A percentile compares a stretch with the other conserved stretches of the same genome.
These are phyloP conservation scores for Strix aluco DNA, from an alignment of 2,113 vertebrate genomes.

Conservation along the genomic window DNA sequence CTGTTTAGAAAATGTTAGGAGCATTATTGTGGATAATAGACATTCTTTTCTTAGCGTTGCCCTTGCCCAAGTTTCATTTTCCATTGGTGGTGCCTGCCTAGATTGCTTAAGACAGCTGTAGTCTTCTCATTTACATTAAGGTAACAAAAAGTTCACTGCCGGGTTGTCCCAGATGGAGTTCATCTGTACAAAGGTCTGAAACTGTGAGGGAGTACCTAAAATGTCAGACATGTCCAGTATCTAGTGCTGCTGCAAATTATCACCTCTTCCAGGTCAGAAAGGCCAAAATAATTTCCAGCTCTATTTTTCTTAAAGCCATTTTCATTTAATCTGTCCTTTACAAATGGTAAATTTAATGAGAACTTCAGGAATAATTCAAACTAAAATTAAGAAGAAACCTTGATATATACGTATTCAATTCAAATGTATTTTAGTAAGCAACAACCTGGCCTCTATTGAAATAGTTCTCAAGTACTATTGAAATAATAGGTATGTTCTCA, in stretches of 20 bases:
- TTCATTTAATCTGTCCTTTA: slow-evolving; percentile 70
- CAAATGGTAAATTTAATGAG: slow-evolving; percentile 73
- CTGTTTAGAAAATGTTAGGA: slow-evolving; percentile 53
- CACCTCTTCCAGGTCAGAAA: slow-evolving; percentile 57
- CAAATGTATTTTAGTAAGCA: slow-evolving; percentile 67
- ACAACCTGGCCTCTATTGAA: slow-evolving; percentile 62
- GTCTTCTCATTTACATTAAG: slow-evolving; percentile 14
- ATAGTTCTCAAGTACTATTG: slow-evolving; percentile 59
- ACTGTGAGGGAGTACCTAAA: slow-evolving; percentile 39
- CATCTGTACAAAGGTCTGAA: slow-evolving; percentile 24
- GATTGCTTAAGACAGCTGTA: neutral
- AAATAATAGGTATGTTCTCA: slow-evolving; percentile 63
- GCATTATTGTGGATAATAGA: slow-evolving; percentile 3
- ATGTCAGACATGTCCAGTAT: slow-evolving; percentile 19
- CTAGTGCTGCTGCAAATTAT: slow-evolving; percentile 56
- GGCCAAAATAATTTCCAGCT: slow-evolving; percentile 70
- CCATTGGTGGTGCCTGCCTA: neutral
- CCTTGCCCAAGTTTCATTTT: neutral
- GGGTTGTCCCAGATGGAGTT: neutral
- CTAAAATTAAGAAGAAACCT: slow-evolving; percentile 52
- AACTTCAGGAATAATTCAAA: slow-evolving; percentile 65
- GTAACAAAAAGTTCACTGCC: slow-evolving; percentile 30
- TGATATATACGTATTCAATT: slow-evolving; percentile 57
- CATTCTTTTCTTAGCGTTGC: neutral
- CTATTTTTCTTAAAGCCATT: slow-evolving; percentile 72